Conservation (phyloP, 2,113 vertebrate genomes). For the Plecturocebus donacophilus region DNA sequence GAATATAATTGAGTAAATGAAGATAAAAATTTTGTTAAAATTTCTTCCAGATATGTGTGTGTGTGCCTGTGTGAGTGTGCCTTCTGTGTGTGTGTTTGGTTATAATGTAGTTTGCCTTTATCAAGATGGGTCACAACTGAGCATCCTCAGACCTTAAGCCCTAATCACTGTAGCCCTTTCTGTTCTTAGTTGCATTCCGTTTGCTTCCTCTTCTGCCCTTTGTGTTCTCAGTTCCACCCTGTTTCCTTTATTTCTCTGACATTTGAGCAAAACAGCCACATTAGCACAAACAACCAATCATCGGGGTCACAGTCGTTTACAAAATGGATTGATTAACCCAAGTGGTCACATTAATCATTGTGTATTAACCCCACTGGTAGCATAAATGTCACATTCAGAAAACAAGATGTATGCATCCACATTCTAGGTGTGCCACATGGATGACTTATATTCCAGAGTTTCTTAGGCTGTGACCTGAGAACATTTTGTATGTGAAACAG, state of each 20-base stretch:
- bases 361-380: background rate
- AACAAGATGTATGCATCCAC: background rate
- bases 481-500: background rate
- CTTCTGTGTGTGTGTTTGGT: background rate
- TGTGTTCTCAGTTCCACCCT: background rate
- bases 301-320: background rate
- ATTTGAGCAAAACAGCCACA: background rate
- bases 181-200: background rate
- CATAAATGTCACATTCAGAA: conserved; percentile 20
- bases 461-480: background rate
- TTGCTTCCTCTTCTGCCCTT: background rate
- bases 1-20: background rate
- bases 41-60: background rate
- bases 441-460: background rate
- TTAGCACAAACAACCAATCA: background rate
- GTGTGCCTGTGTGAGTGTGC: background rate
- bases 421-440: background rate
- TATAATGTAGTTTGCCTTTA: background rate
- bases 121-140: background rate
- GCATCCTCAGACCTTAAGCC: background rate
- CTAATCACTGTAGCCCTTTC: background rate
- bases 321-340: background rate
- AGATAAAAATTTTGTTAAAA: background rate
- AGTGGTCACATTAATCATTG: conserved; percentile 17
- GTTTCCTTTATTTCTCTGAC: conserved; percentile 21